Conservation (phyloP, 2,113 vertebrate genomes). For the Bubo blakistoni region DNA sequence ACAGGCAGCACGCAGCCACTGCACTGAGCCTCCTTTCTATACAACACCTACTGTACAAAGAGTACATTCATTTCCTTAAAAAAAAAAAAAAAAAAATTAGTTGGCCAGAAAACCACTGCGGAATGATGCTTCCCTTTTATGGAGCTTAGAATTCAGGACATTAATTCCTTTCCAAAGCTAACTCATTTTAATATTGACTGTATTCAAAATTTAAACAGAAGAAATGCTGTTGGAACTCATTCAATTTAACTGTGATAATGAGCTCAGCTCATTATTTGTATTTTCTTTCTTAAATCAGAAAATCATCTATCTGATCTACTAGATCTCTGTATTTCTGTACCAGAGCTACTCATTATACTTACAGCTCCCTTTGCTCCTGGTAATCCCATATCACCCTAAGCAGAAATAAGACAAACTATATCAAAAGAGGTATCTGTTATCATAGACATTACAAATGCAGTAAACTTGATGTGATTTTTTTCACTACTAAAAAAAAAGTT, state of each 20-base stretch:
- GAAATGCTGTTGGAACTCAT: neutral
- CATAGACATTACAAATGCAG: neutral
- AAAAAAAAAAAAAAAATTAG: neutral
- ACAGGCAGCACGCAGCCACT: neutral
- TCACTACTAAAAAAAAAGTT: neutral
- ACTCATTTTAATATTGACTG: neutral
- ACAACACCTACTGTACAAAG: neutral
- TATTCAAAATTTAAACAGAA: constrained; percentile 8
- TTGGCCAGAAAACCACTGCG: neutral
- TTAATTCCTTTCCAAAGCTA: neutral
- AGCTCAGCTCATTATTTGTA: neutral
- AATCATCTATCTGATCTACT: neutral
- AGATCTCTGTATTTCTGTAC: neutral
- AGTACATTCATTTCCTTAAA: neutral
- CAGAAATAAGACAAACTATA: constrained; percentile 31
- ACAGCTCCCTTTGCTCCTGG: constrained; percentile 91
- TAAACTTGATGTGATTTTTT: neutral
- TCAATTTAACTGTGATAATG: neutral
- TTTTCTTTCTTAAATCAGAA: constrained; percentile 17
- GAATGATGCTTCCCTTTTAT: neutral
- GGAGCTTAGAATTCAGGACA: neutral
- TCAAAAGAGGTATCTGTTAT: constrained; percentile 23
- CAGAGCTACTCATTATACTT: constrained; percentile 68
- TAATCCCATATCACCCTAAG: constrained; percentile 88
- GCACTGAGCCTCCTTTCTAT: neutral